These are phyloP conservation scores for Balearica regulorum DNA, from an alignment of 2,797 vertebrate species.

Conservation along the genomic window DNA sequence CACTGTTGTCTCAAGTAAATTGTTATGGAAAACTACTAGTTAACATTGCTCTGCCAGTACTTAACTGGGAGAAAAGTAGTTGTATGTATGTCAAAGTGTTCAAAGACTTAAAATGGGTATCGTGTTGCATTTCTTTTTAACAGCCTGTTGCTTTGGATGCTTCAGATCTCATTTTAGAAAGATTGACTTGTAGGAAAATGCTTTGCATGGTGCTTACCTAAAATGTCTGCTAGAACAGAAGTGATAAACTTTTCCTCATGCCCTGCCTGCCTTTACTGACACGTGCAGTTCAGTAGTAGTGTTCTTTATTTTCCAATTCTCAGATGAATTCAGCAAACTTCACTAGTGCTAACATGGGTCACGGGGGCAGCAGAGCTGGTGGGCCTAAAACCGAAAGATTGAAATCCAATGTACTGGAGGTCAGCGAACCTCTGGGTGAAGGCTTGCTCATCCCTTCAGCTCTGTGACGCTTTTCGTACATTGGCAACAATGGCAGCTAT, in stretches of 20 bases:
- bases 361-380: conserved; percentile 7
- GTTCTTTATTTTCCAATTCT: conserved; percentile 34
- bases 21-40: background rate
- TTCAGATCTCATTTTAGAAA: background rate
- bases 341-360: background rate
- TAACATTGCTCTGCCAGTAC: background rate
- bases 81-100: background rate
- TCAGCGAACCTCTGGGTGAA: background rate
- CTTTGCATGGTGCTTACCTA: conserved; percentile 51
- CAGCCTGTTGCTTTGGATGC: conserved; percentile 4
- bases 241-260: background rate
- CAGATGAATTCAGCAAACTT: background rate
- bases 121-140: background rate
- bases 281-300: background rate
- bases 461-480: background rate
- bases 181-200: background rate
- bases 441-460: background rate
- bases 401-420: background rate
- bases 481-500: background rate
- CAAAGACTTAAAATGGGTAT: background rate
- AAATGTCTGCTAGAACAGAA: background rate
- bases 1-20: background rate
- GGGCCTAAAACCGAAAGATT: background rate
- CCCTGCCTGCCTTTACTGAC: background rate
- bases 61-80: background rate